Evolutionary conservation across 1,140 invertebrate species (phyloP).

Genomic region (Drosophila grimshawi): DNA sequence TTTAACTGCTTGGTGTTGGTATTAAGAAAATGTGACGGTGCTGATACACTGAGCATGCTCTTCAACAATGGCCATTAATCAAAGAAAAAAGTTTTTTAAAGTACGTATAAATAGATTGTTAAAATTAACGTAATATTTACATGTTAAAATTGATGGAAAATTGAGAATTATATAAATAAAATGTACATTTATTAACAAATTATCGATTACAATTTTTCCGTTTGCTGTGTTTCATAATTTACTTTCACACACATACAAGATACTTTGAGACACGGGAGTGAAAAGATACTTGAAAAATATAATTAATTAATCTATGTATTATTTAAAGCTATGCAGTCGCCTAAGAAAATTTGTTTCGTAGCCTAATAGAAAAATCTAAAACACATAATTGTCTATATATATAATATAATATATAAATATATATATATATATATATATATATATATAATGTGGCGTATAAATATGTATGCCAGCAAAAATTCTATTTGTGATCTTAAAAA

Average conservation of each 20-base stretch:
- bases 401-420: not conserved
- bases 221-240: constrained; percentile 61
- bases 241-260: constrained; percentile 85
- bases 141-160: constrained; percentile 50
- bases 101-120: constrained; percentile 24
- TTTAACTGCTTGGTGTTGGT: constrained; percentile 20
- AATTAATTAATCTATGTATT: not conserved
- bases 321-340: not conserved
- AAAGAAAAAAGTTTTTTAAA: constrained; percentile 15
- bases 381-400: not conserved
- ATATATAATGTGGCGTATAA: too few relatives aligned
- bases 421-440: not conserved
- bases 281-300: constrained; percentile 32
- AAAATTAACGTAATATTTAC: constrained; percentile 68
- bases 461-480: too few relatives aligned
- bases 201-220: constrained; percentile 47
- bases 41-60: constrained; percentile 71
- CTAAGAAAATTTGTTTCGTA: not conserved
- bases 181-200: constrained; percentile 50
- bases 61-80: constrained; percentile 51
- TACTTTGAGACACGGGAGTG: constrained; percentile 83
- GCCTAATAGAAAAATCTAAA: too few relatives aligned
- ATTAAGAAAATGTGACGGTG: constrained; percentile 51
- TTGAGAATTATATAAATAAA: constrained; percentile 44
- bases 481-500: too few relatives aligned